Evolutionary conservation across 2,797 vertebrate genomes (phyloP).

Genomic region (Pseudocheirus occidentalis): DNA sequence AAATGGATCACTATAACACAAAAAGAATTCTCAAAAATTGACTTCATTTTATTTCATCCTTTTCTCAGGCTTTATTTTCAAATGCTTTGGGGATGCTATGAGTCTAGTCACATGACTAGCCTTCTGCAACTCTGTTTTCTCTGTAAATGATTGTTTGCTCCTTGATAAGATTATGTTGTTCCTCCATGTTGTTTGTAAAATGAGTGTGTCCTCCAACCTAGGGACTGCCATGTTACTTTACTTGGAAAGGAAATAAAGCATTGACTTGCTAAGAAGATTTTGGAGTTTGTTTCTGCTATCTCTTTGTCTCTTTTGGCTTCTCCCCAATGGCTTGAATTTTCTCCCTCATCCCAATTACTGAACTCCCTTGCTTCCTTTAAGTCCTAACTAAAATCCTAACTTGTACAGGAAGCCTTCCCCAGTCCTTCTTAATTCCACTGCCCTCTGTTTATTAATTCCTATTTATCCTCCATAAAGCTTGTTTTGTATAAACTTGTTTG

Average conservation of each 20-base stretch:
- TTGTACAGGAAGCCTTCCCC: not conserved
- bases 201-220: not conserved
- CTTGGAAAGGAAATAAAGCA: not conserved
- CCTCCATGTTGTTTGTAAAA: not conserved
- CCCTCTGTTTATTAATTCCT: not conserved
- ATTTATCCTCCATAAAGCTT: not conserved
- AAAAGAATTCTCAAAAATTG: not conserved
- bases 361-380: not conserved
- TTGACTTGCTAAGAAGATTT: not conserved
- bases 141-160: not conserved
- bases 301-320: not conserved
- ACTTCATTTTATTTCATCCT: not conserved
- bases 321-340: not conserved
- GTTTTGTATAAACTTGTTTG: not conserved
- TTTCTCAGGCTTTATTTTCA: not conserved
- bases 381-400: not conserved
- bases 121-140: not conserved
- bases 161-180: not conserved
- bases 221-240: not conserved
- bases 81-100: not conserved
- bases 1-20: not conserved
- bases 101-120: not conserved
- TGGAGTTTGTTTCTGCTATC: not conserved
- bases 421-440: not conserved
- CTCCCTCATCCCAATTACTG: not conserved